Base-by-base conservation (phyloP, 2,888 invertebrate genomes). In the Campopleginae sp. region DNA sequence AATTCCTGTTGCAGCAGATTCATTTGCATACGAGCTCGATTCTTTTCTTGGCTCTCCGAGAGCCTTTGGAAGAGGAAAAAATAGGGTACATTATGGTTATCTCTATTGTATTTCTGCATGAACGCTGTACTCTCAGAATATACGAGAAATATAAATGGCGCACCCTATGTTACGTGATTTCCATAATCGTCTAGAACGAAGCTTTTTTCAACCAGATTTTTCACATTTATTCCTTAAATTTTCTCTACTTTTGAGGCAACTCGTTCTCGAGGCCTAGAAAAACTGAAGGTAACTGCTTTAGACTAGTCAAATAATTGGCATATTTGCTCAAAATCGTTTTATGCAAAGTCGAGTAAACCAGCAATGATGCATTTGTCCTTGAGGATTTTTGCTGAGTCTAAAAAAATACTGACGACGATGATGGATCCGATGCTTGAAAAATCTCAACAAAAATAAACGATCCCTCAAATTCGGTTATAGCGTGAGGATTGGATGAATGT, bases 1-100 rank as follows among this genome's bases (percentile, higher is more conserved):
- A 58, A 58, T 58, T 58, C 58, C 27, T 23, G 58, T 27, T 58
- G 58, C 58, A 58, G 58, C 58, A n/a, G 58, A 58, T 58, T 58
- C 58, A 58, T 58, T 58, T 58, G 58, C 58, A 27, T 58, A 58
- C 27, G 14, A 58, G 58, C 58, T 58, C 54, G 23, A 54, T 27
- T 54, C 12, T 58, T 58, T 77, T 58, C 58, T 58, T 5, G 27
- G 58, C 27, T 58, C 14, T 58, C 23, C 58, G 58, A 58, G 58
- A 27, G 54, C 23, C 19, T 54, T 54, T 23, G 23, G 14, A 54
- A 54, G 23, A 58, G 27, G 12, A 58, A 58, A 27, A 58, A 48
- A 58, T 27, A 27, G 27, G 58, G 27, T 58, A 23, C 54, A 54
- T 71, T 48, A 27, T 46, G 68, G 46, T 46, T 75, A 23, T 76